Evolutionary conservation across 2,797 vertebrate genomes (phyloP), one percentile per base, ranked within the genome.

Genomic region (Arctocebus calabarensis): DNA sequence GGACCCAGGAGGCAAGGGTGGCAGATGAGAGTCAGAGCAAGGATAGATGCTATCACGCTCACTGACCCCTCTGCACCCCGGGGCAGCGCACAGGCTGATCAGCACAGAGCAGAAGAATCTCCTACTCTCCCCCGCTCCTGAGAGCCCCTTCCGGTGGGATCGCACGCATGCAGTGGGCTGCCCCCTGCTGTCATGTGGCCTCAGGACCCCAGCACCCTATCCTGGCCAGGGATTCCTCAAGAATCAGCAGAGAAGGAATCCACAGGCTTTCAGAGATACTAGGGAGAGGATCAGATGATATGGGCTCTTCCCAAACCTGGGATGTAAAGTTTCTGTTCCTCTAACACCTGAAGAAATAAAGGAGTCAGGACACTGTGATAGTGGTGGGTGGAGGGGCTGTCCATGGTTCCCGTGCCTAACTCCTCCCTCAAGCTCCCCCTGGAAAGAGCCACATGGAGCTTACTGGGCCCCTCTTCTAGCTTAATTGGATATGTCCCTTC

Each of bases 1-100:
- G n/a, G 57, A 27, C 74, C 79, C 10, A 3, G 66, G 43, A 95
- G 77, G 75, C 25, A 61, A 40, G n/a, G 34, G 8, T 10, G 66
- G 61, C 13, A 25, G 32, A 11, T 16, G 3, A 13, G 40, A 7
- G 0, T 12, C 7, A 0, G 4, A n/a, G 32, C 7, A 5, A 75
- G 59, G 37, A 8, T 1, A 40, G 68, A 29, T 7, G 0, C 19
- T 12, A 1, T 23, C 71, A 37, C 12, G 12, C 17, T 14, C 2
- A 16, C 40, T 17, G 8, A 23, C 6, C 13, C 20, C 48, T 55
- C 83, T 16, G 13, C 3, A 5, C 16, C 3, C 77, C 71, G 0
- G 7, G 64, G 3, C 2, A 32, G 40, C 62, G 23, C 81, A 27
- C 14, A 1, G 22, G 61, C 16, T 29, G 71, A 32, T 23, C 61